phyloP scores from a whole-genome alignment of 2,113 vertebrate species.

The Coptodon rendalli region DNA sequence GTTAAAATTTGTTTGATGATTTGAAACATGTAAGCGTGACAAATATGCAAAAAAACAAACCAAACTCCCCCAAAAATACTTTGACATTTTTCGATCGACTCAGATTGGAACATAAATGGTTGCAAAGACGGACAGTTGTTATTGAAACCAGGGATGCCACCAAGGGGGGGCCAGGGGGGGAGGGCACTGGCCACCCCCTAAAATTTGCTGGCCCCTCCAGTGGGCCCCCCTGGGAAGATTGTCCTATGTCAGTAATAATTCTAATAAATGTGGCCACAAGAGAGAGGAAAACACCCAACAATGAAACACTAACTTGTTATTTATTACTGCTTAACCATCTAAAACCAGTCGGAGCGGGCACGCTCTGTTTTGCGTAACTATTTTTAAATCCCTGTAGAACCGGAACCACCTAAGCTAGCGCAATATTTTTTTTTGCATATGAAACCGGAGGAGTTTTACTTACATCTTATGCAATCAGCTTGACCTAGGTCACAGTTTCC shows the following conservation, averaged over 20 bases:
- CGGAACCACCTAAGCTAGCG: too few species aligned
- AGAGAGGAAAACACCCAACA: neutral
- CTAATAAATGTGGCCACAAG: neutral
- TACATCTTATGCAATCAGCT: too few species aligned
- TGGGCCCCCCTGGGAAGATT: neutral
- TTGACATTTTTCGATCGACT: neutral
- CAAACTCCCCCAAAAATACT: neutral
- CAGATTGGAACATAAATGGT: neutral
- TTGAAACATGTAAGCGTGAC: neutral
- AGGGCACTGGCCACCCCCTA: neutral
- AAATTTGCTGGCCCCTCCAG: neutral
- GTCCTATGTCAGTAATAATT: neutral
- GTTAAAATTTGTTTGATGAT: neutral
- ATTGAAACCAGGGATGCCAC: neutral
- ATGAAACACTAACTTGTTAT: neutral
- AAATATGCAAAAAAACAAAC: neutral
- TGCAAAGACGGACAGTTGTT: neutral
- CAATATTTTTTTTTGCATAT: too few species aligned
- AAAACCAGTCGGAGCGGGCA: rapidly evolving
- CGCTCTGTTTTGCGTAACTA: neutral
- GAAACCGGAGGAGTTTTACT: too few species aligned
- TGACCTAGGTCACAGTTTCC: too few species aligned
- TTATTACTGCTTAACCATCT: neutral
- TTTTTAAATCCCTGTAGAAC: too few species aligned
- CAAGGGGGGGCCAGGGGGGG: neutral